Conservation (phyloP, 2,888 invertebrate species). For the Tetramorium bicarinatum region DNA sequence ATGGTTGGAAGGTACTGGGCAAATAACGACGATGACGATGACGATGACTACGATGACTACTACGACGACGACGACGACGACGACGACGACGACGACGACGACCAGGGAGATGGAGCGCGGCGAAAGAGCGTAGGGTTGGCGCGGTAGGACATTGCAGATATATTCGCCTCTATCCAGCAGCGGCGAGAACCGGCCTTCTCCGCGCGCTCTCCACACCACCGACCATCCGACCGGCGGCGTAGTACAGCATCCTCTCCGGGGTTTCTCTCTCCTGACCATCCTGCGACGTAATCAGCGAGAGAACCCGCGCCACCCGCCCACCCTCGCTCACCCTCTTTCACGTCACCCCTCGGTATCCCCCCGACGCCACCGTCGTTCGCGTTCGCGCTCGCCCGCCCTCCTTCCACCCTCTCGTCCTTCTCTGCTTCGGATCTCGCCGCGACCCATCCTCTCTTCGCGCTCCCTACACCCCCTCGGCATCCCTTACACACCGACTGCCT, state of each 20-base stretch:
- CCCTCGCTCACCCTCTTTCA: slow-evolving; percentile 73
- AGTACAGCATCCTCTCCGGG: slow-evolving; percentile 87
- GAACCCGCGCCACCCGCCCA: slow-evolving; percentile 76
- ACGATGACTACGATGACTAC: slow-evolving; percentile 20
- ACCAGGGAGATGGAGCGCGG: slow-evolving; percentile 56
- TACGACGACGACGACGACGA: slow-evolving; percentile 3
- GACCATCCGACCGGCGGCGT: slow-evolving; percentile 85
- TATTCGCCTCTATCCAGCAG: slow-evolving; percentile 81
- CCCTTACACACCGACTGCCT: slow-evolving; percentile 72
- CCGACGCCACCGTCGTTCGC: slow-evolving; percentile 57
- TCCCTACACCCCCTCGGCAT: slow-evolving; percentile 71
- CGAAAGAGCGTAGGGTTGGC: slow-evolving; percentile 78
- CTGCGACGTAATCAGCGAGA: slow-evolving; percentile 86
- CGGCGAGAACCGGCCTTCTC: slow-evolving; percentile 77
- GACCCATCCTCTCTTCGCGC: slow-evolving; percentile 71
- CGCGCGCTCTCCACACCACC: slow-evolving; percentile 69
- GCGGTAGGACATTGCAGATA: slow-evolving; percentile 86
- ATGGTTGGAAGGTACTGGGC: slow-evolving; percentile 40
- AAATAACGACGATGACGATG: slow-evolving; percentile 35
- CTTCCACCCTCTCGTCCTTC: slow-evolving; percentile 70
- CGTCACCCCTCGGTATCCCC: slow-evolving; percentile 69
- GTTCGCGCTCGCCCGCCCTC: slow-evolving; percentile 65
- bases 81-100: slow-evolving; percentile 25
- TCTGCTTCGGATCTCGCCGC: slow-evolving; percentile 75
- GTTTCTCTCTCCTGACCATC: slow-evolving; percentile 84